These are phyloP conservation scores for Lysandra coridon DNA, from an alignment of 2,888 invertebrate genomes.

Conservation along the genomic window DNA sequence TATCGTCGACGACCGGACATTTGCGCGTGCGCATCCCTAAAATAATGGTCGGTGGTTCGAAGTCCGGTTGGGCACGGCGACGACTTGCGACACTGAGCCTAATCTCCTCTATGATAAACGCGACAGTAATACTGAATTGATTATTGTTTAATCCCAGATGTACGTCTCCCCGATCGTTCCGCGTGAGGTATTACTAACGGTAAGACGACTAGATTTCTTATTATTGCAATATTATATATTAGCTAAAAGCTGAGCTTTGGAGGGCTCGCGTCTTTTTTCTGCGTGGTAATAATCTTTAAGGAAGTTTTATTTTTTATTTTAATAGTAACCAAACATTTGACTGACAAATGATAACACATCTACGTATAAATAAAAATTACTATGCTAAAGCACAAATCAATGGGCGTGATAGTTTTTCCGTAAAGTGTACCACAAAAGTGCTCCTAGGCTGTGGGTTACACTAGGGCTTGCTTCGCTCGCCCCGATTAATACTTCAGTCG, in stretches of 20 bases:
- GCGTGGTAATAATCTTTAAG: no score
- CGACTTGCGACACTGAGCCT: slow-evolving; percentile 45
- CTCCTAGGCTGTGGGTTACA: neutral
- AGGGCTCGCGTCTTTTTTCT: no score
- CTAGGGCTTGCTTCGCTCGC: neutral
- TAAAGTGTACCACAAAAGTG: no score
- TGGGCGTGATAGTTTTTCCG: no score
- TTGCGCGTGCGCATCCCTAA: slow-evolving; percentile 21
- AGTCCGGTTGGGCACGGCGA: slow-evolving; percentile 41
- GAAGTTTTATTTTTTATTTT: no score
- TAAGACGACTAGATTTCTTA: slow-evolving; percentile 14
- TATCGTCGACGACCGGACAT: neutral
- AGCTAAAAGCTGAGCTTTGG: neutral
- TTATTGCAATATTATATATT: slow-evolving; percentile 7
- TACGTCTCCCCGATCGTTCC: slow-evolving; percentile 37
- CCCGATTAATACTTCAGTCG: no score
- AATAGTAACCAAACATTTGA: no score
- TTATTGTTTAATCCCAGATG: slow-evolving; percentile 53
- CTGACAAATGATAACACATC: no score
- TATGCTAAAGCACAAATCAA: no score
- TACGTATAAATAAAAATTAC: no score
- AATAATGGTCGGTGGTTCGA: slow-evolving; percentile 27
- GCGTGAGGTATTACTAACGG: slow-evolving; percentile 24
- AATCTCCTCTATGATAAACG: slow-evolving; percentile 50
- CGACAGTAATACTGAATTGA: slow-evolving; percentile 55